phyloP scores from a whole-genome alignment of 92 coral and sea anemone species.

The Umimayanthus kanabou region DNA sequence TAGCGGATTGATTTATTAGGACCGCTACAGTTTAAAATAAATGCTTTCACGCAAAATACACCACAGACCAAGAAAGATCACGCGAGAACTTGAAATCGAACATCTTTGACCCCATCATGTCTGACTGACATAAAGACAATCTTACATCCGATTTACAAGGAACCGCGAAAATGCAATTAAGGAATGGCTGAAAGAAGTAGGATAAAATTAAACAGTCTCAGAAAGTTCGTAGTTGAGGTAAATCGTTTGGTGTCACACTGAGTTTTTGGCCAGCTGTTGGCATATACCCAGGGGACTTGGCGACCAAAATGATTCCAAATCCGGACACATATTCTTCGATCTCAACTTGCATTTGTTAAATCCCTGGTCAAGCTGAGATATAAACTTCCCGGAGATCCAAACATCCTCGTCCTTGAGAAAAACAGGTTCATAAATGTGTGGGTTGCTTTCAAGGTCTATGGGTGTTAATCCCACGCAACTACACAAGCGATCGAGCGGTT shows the following conservation, averaged over 20 bases:
- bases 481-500: neutral
- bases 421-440: neutral
- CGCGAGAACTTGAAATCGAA: constrained; percentile 12
- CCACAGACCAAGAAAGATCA: constrained; percentile 41
- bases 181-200: neutral
- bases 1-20: constrained; percentile 20
- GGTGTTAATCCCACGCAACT: constrained; percentile 31
- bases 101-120: neutral
- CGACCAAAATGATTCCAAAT: constrained; percentile 33
- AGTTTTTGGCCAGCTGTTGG: constrained; percentile 26
- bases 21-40: constrained; percentile 28
- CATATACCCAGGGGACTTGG: constrained; percentile 12
- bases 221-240: constrained; percentile 8
- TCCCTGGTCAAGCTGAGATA: neutral
- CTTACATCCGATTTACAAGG: neutral
- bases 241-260: constrained; percentile 17
- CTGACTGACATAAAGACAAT: constrained; percentile 13
- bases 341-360: neutral
- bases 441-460: neutral
- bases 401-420: neutral
- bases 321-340: constrained; percentile 6
- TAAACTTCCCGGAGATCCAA: neutral
- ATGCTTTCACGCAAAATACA: constrained; percentile 40
- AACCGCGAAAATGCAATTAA: neutral
- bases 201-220: constrained; percentile 5